A percentile compares a stretch with the other conserved stretches of the same genome.
Conservation (phyloP, 2,888 invertebrate species). For the Drosophila merina region DNA sequence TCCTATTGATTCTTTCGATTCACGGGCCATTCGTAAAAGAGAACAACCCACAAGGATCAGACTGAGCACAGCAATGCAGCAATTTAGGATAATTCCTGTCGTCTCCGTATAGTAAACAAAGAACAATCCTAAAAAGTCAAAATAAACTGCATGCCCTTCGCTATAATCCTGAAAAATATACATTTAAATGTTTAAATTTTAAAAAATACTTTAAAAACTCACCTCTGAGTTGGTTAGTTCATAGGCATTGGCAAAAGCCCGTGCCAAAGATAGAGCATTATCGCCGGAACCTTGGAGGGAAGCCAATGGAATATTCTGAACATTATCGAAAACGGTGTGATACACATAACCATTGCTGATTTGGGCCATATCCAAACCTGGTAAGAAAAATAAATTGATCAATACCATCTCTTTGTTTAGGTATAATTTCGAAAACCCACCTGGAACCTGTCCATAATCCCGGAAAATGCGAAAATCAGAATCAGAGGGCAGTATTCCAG, state of each 20-base stretch:
- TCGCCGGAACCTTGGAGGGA: constrained; percentile 90
- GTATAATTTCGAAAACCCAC: constrained; percentile 72
- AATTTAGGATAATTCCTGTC: constrained; percentile 82
- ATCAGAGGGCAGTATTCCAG: constrained; percentile 87
- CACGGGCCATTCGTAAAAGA: constrained; percentile 71
- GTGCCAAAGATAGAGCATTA: constrained; percentile 87
- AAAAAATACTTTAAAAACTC: constrained; percentile 15
- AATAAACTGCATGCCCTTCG: constrained; percentile 87
- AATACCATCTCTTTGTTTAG: not conserved
- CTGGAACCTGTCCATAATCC: constrained; percentile 87
- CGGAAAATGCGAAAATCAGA: constrained; percentile 88
- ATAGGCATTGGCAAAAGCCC: constrained; percentile 84
- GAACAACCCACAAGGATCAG: constrained; percentile 77
- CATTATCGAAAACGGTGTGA: constrained; percentile 89
- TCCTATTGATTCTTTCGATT: constrained; percentile 63
- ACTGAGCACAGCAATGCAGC: constrained; percentile 79
- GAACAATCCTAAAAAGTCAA: constrained; percentile 89
- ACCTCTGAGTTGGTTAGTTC: constrained; percentile 79
- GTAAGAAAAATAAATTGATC: too few species aligned
- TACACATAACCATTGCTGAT: constrained; percentile 90
- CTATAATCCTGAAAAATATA: constrained; percentile 77
- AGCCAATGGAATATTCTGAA: constrained; percentile 86
- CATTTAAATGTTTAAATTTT: not conserved
- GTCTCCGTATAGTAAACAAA: constrained; percentile 87
- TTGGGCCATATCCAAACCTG: constrained; percentile 91